Evolutionary conservation across 2,797 vertebrate species (phyloP), one percentile per base, ranked within the genome.

Genomic region (Perodicticus potto): DNA sequence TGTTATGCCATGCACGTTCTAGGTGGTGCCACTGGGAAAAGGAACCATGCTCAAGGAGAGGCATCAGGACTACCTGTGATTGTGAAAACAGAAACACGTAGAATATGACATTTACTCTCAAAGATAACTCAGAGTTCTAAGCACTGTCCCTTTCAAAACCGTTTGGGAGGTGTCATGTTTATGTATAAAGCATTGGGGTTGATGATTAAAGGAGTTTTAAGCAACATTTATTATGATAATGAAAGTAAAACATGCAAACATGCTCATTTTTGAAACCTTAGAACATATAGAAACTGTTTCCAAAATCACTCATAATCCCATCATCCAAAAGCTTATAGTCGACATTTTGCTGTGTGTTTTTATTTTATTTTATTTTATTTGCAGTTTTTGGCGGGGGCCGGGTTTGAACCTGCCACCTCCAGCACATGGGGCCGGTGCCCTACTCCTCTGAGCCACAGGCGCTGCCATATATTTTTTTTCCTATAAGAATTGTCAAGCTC

Each of bases 231-330:
- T 45, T 88, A 19, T 63, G 61, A 63, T 80, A 65, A 72, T 91
- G 61, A 84, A 81, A 95, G 37, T 84, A 85, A 93, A 90, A 78
- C 14, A 69, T 40, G 67, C 43, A 93, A 90, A 78, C 14, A 69
- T 40, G 65, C 43, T 93, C 32, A 73, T 74, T 91, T 95, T 55
- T 82, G 22, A 82, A 93, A 90, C 45, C 89, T 67, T 49, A 19
- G 40, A 82, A 96, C 89, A 73, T 77, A 73, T 2, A 82, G 34
- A 55, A 93, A 82, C 11, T 57, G 61, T 77, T 95, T 88, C 77
- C 63, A 63, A 86, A 77, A 90, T 85, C 7, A 73, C 59, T 87
- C 53, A n/a, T 59, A 55, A 88, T 67, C 73, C 82, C 6, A 32
- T 95, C 67, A 96, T 70, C 55, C 25, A 76, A 76, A 77, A 84